Conservation (phyloP, 2,888 invertebrate genomes). For the Thymelicus sylvestris region DNA sequence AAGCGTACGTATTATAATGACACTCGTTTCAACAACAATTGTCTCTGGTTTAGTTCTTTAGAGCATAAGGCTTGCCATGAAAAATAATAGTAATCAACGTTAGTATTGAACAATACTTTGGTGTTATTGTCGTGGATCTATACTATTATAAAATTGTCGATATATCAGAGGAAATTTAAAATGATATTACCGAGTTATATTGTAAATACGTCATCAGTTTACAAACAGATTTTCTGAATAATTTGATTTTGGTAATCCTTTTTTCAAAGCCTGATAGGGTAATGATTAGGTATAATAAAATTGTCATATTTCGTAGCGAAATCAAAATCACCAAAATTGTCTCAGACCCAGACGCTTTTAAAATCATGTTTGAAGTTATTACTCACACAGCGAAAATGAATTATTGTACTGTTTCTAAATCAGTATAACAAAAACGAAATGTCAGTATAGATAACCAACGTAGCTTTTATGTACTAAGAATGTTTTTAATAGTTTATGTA, state of each 20-base stretch:
- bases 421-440: too few species aligned
- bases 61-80: slow-evolving; percentile 25
- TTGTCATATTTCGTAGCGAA: too few species aligned
- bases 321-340: too few species aligned
- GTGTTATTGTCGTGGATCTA: background rate
- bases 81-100: slow-evolving; percentile 36
- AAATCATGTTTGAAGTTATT: too few species aligned
- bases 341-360: too few species aligned
- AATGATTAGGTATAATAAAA: too few species aligned
- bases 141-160: background rate
- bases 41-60: slow-evolving; percentile 31
- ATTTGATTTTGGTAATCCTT: too few species aligned
- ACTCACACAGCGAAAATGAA: too few species aligned
- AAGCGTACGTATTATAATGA: slow-evolving; percentile 36
- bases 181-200: background rate
- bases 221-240: too few species aligned
- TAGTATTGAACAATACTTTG: slow-evolving; percentile 26
- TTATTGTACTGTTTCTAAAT: too few species aligned
- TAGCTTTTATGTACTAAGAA: background rate
- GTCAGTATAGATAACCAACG: background rate
- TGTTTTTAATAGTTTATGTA: slow-evolving; percentile 13
- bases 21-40: slow-evolving; percentile 33
- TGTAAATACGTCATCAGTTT: background rate
- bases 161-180: background rate
- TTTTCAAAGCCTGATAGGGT: too few species aligned